These are phyloP conservation scores for Aplocera efformata DNA, from an alignment of 2,888 invertebrate species.

Conservation along the genomic window DNA sequence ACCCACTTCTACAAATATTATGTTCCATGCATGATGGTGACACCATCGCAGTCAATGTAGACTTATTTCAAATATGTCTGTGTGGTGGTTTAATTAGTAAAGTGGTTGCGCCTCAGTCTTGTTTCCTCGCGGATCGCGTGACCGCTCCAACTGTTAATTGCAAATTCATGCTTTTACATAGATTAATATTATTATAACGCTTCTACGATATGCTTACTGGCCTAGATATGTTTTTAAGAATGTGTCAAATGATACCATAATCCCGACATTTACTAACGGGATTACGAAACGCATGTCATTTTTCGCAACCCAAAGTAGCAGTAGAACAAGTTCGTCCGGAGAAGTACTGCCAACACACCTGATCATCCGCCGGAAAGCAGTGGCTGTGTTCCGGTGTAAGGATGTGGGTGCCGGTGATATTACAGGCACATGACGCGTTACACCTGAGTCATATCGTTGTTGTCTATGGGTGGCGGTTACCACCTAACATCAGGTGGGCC, in stretches of 20 bases:
- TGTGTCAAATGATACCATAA: neutral
- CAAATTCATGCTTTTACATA: conserved; percentile 44
- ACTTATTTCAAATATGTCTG: conserved; percentile 36
- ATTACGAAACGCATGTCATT: too few species aligned
- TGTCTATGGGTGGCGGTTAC: too few species aligned
- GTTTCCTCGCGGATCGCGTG: conserved; percentile 51
- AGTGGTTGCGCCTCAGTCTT: conserved; percentile 53
- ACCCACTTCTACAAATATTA: too few species aligned
- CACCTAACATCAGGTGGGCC: too few species aligned
- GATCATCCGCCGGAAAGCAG: too few species aligned
- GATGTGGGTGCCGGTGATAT: too few species aligned
- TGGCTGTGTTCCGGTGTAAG: too few species aligned
- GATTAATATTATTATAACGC: conserved; percentile 32
- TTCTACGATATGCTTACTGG: conserved; percentile 33
- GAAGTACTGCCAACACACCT: too few species aligned
- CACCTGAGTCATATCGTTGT: too few species aligned
- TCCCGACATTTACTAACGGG: neutral
- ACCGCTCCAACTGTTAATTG: conserved; percentile 44
- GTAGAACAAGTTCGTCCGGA: too few species aligned
- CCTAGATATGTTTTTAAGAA: conserved; percentile 14
- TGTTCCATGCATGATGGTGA: conserved; percentile 5
- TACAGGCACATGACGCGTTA: too few species aligned
- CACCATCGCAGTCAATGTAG: conserved; percentile 18
- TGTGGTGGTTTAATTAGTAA: conserved; percentile 60
- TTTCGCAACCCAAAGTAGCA: too few species aligned